Conservation (phyloP, 2,797 vertebrate genomes). For the Pteropus rufus region DNA sequence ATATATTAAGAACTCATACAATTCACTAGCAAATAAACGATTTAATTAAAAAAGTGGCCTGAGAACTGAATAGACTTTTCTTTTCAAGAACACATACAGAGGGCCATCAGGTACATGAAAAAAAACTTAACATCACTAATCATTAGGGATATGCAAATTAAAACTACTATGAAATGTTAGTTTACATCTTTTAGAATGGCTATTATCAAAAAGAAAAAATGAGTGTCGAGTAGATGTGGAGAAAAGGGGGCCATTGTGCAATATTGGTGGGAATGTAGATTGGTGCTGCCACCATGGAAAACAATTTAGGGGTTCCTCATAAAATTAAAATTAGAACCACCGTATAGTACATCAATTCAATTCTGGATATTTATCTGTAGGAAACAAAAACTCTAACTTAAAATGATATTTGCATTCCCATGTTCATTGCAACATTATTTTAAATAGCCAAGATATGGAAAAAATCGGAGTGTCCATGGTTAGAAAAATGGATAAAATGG, state of each 20-base stretch:
- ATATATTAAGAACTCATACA: background rate
- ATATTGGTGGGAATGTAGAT: background rate
- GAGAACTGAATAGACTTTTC: background rate
- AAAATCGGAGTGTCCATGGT: no score
- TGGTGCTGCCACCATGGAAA: background rate
- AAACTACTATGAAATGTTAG: no score
- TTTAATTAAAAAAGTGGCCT: background rate
- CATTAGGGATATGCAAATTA: no score
- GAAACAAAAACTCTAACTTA: no score
- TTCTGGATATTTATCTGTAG: no score
- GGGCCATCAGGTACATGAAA: background rate
- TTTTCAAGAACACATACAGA: background rate
- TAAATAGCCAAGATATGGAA: background rate
- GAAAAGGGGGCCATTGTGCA: background rate
- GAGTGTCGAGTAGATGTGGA: background rate
- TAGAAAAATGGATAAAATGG: background rate
- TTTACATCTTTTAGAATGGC: background rate
- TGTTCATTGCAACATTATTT: background rate
- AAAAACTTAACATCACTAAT: no score
- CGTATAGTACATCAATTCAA: no score
- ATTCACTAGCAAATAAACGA: background rate
- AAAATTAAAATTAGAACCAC: no score
- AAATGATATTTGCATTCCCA: no score
- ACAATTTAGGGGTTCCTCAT: background rate
- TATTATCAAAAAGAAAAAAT: background rate